Conservation (phyloP, 2,797 vertebrate genomes). For the Silurus lanzhouensis region DNA sequence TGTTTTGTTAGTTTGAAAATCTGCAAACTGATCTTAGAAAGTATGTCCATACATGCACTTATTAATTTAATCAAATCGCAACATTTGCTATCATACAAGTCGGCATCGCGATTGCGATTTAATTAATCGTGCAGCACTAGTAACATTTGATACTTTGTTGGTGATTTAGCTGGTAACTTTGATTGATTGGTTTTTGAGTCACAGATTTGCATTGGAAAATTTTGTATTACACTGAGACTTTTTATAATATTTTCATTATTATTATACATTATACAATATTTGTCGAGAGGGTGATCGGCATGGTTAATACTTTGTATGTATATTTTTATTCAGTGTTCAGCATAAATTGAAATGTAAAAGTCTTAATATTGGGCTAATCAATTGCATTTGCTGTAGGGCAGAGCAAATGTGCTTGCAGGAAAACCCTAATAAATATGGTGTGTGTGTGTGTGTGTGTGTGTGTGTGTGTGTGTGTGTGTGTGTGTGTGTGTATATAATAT, state of each 20-base stretch:
- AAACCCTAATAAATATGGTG: neutral
- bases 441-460: no score
- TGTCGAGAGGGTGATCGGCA: neutral
- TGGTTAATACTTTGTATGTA: neutral
- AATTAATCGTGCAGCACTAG: no score
- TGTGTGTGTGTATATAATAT: no score
- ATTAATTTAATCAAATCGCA: no score
- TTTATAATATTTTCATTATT: neutral
- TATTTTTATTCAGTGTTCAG: neutral
- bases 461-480: no score
- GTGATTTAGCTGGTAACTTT: constrained; percentile 19
- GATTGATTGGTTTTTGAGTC: constrained; percentile 34
- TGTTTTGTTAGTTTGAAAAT: no score
- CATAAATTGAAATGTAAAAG: neutral
- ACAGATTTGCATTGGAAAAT: constrained; percentile 18
- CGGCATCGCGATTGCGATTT: no score
- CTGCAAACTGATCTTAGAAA: no score
- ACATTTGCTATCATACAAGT: no score
- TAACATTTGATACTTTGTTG: no score
- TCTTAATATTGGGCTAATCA: neutral
- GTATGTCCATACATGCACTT: no score
- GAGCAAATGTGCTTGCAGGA: neutral
- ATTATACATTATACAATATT: no score
- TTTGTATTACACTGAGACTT: neutral
- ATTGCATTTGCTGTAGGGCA: neutral